Base-by-base conservation (phyloP, 1,140 invertebrate genomes). In the Nephotettix cincticeps region DNA sequence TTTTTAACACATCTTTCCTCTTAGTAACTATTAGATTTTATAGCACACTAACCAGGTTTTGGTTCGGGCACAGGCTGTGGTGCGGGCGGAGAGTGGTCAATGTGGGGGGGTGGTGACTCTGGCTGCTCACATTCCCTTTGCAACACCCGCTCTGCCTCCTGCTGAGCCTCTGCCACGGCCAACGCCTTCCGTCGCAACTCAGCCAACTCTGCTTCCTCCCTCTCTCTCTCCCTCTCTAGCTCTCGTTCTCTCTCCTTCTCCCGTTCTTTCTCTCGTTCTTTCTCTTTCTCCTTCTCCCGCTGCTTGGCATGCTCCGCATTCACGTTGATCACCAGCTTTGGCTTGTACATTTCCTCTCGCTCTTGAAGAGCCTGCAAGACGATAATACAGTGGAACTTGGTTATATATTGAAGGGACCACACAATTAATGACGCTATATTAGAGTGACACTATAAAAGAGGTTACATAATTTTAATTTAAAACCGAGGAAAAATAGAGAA, bases 281-380 rank as follows among this genome's bases (percentile, higher is more conserved):
- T 79, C 76, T 83, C 82, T 68, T 81, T 80, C 78, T 87, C 85
- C 56, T 83, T 81, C 79, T 84, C 84, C 47, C 82, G 80, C 75
- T 85, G 84, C 74, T 82, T 81, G 71, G 81, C 83, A 72, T 83
- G 80, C 74, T 85, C 84, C 75, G 84, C 78, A 75, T 87, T 87
- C 3, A 89, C 87, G 78, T 89, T 87, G 61, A 93, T 90, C 21
- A 93, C 81, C 45, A 91, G 87, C 75, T 90, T 89, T 1, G 94
- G 94, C 79, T 89, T 90, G 79, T 95, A 93, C 77, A 92, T 87
- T 77, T 93, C 92, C 77, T 96, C 93, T 30, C 90, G 84, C 78
- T 93, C 90, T 73, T 88, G 86, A 72, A 90, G 87, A 51, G 89
- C 84, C 83, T 90, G 78, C 61, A 80, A 80, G 4, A n/a, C n/a